These are phyloP conservation scores for Bimastos eiseni DNA, from an alignment of 2,888 invertebrate genomes.

Conservation along the genomic window DNA sequence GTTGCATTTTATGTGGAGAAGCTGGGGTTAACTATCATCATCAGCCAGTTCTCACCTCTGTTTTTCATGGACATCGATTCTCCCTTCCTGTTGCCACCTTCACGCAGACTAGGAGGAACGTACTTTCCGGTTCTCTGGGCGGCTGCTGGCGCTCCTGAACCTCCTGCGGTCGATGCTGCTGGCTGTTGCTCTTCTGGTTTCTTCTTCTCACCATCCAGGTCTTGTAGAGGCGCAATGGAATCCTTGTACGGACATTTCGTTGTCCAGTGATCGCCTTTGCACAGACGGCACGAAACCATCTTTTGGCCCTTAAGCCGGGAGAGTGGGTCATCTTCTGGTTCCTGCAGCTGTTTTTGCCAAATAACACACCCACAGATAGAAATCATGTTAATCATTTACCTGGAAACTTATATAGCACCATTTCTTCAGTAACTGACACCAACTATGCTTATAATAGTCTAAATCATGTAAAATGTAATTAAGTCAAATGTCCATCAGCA, in stretches of 20 bases:
- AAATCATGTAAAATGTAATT: too few species aligned
- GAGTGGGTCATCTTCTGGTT: constrained; percentile 76
- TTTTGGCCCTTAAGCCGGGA: constrained; percentile 71
- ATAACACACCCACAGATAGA: not conserved
- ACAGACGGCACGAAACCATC: constrained; percentile 62
- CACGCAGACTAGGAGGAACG: constrained; percentile 85
- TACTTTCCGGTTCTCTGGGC: constrained; percentile 62
- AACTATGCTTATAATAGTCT: too few species aligned
- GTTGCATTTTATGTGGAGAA: not conserved
- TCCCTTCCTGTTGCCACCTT: constrained; percentile 73
- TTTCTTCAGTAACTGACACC: too few species aligned
- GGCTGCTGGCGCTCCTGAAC: constrained; percentile 44
- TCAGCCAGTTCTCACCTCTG: constrained; percentile 51
- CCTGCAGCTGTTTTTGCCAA: constrained; percentile 26
- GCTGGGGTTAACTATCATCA: too few species aligned
- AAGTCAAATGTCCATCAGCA: too few species aligned
- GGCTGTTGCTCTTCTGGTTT: constrained; percentile 40
- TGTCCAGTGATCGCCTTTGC: constrained; percentile 90
- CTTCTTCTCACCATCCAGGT: constrained; percentile 29
- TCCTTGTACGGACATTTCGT: constrained; percentile 97
- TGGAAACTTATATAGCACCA: too few species aligned
- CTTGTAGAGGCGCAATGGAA: constrained; percentile 67
- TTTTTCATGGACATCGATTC: constrained; percentile 69
- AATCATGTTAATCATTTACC: not conserved
- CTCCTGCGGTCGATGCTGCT: constrained; percentile 43